These are phyloP conservation scores for Drosophila gunungcola DNA, from an alignment of 1,140 invertebrate species.

Conservation along the genomic window DNA sequence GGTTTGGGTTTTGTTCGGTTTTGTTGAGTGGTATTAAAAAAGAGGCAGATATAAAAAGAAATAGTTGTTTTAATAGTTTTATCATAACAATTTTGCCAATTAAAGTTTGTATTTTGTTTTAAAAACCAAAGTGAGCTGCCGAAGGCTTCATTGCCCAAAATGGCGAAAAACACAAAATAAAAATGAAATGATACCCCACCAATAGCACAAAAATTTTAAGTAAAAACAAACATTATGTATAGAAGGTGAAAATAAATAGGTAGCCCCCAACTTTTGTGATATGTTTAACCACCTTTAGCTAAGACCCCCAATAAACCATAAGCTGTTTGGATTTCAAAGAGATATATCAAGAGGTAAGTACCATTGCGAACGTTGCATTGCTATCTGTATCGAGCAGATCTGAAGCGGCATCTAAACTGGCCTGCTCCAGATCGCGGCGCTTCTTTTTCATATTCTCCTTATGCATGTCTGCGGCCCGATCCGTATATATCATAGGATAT, in stretches of 20 bases:
- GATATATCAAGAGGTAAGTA: slow-evolving; percentile 85
- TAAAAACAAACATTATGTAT: neutral
- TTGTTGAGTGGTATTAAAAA: slow-evolving; percentile 68
- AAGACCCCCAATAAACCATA: slow-evolving; percentile 34
- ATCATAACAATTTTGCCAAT: slow-evolving; percentile 77
- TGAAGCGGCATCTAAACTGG: slow-evolving; percentile 92
- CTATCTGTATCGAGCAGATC: slow-evolving; percentile 93
- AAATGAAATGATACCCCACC: neutral
- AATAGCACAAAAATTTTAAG: too few species aligned
- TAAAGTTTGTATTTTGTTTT: slow-evolving; percentile 33
- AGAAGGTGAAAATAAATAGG: neutral
- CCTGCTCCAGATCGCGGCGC: slow-evolving; percentile 93
- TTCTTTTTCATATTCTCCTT: slow-evolving; percentile 96
- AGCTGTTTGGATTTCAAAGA: slow-evolving; percentile 22
- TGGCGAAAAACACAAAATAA: neutral
- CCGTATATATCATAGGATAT: slow-evolving; percentile 79
- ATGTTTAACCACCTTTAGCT: neutral
- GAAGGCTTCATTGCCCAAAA: slow-evolving; percentile 5
- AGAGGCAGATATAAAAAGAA: slow-evolving; percentile 79
- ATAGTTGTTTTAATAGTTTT: slow-evolving; percentile 84
- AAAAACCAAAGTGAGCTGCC: slow-evolving; percentile 19
- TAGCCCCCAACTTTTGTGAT: neutral
- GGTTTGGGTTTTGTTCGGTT: slow-evolving; percentile 11
- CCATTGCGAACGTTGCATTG: slow-evolving; percentile 94
- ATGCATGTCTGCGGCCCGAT: slow-evolving; percentile 88